A percentile compares a stretch with the other conserved stretches of the same genome.
Evolutionary conservation across 1,140 invertebrate genomes (phyloP).

Genomic region (Drosophila leontia): DNA sequence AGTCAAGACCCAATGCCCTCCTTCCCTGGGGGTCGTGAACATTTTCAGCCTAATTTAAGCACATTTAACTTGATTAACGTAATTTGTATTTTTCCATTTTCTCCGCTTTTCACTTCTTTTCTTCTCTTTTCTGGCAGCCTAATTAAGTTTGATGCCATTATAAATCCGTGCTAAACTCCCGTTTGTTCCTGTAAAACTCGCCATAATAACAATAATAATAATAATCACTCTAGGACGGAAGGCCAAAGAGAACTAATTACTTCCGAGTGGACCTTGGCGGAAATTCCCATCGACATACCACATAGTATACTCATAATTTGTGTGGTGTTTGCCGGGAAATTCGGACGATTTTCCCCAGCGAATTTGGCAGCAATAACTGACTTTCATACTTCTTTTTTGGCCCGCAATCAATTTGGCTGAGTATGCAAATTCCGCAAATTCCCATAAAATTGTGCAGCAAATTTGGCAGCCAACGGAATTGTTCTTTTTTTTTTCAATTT

Average conservation of each 20-base stretch:
- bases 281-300: constrained; percentile 7
- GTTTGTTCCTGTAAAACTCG: constrained; percentile 40
- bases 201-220: constrained; percentile 52
- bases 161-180: constrained; percentile 49
- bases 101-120: background rate
- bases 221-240: constrained; percentile 53
- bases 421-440: constrained; percentile 54
- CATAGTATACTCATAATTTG: constrained; percentile 21
- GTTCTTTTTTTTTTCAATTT: constrained; percentile 15
- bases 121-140: constrained; percentile 6
- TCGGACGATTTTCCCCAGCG: background rate
- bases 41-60: constrained; percentile 40
- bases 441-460: constrained; percentile 25
- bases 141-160: constrained; percentile 59
- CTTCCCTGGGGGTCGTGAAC: constrained; percentile 9
- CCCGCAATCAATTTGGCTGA: constrained; percentile 47
- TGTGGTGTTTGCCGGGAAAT: constrained; percentile 1
- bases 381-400: constrained; percentile 25
- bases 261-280: constrained; percentile 47
- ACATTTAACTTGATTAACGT: constrained; percentile 54
- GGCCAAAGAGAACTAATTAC: constrained; percentile 63
- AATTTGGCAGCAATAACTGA: constrained; percentile 30
- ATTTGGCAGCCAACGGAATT: constrained; percentile 34
- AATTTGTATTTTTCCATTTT: constrained; percentile 44
- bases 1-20: background rate